Evolutionary conservation across 1,140 invertebrate species (phyloP).

Genomic region (Drosophila asahinai): DNA sequence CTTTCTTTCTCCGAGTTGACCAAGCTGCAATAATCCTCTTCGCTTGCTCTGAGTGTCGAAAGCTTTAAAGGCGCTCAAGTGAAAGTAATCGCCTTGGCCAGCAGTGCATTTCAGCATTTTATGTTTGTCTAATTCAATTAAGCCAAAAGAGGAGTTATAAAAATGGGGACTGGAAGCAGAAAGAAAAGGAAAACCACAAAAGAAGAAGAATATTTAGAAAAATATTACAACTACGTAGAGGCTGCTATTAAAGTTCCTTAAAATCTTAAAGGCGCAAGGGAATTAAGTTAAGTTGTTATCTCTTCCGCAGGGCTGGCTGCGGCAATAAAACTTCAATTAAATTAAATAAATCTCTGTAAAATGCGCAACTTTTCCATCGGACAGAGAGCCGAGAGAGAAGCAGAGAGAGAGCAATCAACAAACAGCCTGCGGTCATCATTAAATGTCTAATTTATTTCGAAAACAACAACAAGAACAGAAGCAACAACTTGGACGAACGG

Average conservation of each 20-base stretch:
- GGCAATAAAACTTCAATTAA: conserved; percentile 80
- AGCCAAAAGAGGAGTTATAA: conserved; percentile 32
- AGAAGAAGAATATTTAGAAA: neutral
- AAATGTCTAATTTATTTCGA: conserved; percentile 82
- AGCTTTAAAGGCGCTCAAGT: conserved; percentile 70
- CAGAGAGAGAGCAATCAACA: conserved; percentile 68
- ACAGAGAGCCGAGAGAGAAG: neutral
- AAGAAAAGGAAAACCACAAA: neutral
- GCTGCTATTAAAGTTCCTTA: conserved; percentile 14
- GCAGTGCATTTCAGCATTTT: conserved; percentile 45
- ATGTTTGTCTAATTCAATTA: conserved; percentile 78
- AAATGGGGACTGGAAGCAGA: conserved; percentile 13
- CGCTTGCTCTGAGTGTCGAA: conserved; percentile 53
- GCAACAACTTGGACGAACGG: conserved; percentile 52
- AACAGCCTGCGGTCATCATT: conserved; percentile 83
- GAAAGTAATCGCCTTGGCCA: conserved; percentile 70
- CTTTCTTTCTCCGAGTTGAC: conserved; percentile 37
- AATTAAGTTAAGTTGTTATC: conserved; percentile 43
- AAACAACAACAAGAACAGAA: conserved; percentile 61
- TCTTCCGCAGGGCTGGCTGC: conserved; percentile 59
- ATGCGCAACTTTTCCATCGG: conserved; percentile 50
- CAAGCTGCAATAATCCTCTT: conserved; percentile 24
- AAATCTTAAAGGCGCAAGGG: conserved; percentile 17
- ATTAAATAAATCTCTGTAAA: conserved; percentile 81
- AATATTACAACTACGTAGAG: neutral